Conservation (phyloP, 2,797 vertebrate species). For the Erethizon dorsatum region DNA sequence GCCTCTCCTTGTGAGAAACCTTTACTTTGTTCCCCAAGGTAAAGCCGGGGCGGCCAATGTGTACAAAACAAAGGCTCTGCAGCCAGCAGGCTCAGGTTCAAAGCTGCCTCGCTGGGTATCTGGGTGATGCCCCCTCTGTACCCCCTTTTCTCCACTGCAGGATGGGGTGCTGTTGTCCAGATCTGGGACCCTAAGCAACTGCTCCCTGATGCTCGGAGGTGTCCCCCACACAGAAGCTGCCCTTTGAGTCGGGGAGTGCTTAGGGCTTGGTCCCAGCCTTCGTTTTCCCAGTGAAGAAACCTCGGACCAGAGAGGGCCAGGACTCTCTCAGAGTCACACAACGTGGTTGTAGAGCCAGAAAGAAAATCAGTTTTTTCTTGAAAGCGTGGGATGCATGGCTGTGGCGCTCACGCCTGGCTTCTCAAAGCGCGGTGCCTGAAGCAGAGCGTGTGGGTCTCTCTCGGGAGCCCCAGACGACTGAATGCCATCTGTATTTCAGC, state of each 20-base stretch:
- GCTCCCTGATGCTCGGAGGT: fast-evolving
- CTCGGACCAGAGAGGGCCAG: neutral
- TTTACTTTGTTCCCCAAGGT: neutral
- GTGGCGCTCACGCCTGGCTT: no score
- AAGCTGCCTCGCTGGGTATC: neutral
- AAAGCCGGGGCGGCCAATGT: fast-evolving
- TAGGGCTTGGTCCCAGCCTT: neutral
- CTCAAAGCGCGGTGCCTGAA: neutral
- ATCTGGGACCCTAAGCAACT: fast-evolving
- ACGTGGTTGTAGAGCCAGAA: neutral
- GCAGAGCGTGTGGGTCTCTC: neutral
- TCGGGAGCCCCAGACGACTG: neutral
- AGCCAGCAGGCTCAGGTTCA: neutral
- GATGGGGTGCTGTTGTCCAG: neutral
- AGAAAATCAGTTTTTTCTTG: neutral
- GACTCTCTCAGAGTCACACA: neutral
- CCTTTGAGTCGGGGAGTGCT: neutral
- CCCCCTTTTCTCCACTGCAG: neutral
- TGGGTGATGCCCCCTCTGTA: fast-evolving
- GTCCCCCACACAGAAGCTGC: neutral
- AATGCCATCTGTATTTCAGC: no score
- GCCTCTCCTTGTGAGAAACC: neutral
- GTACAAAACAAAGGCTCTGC: no score
- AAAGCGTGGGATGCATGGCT: no score
- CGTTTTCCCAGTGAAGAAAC: neutral